phyloP scores from a whole-genome alignment of 2,797 vertebrate species.

The Mareca strepera region DNA sequence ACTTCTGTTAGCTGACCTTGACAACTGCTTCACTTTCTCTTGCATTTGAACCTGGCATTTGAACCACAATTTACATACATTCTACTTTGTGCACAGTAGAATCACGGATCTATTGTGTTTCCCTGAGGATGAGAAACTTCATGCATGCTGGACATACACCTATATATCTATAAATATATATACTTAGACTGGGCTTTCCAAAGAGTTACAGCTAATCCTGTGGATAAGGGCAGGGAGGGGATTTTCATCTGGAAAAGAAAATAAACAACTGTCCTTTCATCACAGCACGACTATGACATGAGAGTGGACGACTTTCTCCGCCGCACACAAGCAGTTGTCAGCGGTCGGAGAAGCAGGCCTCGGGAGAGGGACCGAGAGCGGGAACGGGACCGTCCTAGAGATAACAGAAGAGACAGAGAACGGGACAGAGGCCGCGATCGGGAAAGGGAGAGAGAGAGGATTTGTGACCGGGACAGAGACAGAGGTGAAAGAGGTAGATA shows the following conservation, averaged over 20 bases:
- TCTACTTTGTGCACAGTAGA: background rate
- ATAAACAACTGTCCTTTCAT: conserved; percentile 25
- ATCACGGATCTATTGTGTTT: background rate
- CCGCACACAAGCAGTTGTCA: conserved; percentile 95
- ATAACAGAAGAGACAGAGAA: conserved; percentile 85
- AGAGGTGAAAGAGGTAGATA: conserved; percentile 93
- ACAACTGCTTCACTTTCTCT: background rate
- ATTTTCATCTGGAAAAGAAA: background rate
- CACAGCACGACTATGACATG: conserved; percentile 98
- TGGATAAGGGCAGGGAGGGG: background rate
- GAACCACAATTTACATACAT: background rate
- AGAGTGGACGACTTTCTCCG: conserved; percentile 97
- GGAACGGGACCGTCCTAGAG: conserved; percentile 85
- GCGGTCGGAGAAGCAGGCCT: conserved; percentile 88
- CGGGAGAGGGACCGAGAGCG: conserved; percentile 86
- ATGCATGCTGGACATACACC: background rate
- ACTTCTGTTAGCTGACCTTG: background rate
- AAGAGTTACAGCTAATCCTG: rapidly evolving
- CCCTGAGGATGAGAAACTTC: background rate
- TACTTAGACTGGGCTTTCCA: background rate
- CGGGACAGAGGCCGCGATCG: conserved; percentile 86
- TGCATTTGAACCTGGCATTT: background rate
- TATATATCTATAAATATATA: background rate
- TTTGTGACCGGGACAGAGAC: conserved; percentile 90
- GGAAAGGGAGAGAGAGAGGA: conserved; percentile 85